phyloP scores from a whole-genome alignment of 2,888 invertebrate genomes.

The Galerucella calmariensis region DNA sequence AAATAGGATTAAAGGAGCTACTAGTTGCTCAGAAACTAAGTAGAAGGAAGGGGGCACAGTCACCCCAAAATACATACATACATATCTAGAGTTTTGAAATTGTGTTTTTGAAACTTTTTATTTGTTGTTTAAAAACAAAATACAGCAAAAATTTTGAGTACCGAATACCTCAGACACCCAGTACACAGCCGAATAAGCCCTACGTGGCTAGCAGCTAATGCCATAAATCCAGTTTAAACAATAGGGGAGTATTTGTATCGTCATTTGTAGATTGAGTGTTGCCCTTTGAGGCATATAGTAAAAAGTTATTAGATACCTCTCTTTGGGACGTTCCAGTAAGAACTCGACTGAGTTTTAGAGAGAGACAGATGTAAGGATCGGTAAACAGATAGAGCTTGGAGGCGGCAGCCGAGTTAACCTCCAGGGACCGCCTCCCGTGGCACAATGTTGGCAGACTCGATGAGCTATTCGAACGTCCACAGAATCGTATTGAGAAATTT shows the following conservation, averaged over 20 bases:
- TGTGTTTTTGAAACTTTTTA: too few relatives aligned
- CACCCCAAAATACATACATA: too few relatives aligned
- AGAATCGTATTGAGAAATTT: slow-evolving; percentile 30
- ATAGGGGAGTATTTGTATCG: slow-evolving; percentile 37
- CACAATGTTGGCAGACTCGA: slow-evolving; percentile 36
- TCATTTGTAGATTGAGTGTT: slow-evolving; percentile 40
- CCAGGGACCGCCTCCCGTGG: slow-evolving; percentile 51
- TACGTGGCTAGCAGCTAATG: slow-evolving; percentile 10
- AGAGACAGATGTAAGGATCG: slow-evolving; percentile 35
- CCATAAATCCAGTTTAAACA: slow-evolving; percentile 26
- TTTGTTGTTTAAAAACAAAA: too few relatives aligned
- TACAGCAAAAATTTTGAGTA: too few relatives aligned
- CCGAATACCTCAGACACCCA: neutral
- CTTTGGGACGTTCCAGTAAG: slow-evolving; percentile 33
- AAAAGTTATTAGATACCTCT: slow-evolving; percentile 35
- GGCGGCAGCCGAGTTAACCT: slow-evolving; percentile 43
- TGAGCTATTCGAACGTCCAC: slow-evolving; percentile 33
- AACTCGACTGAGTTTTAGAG: slow-evolving; percentile 23
- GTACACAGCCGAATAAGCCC: neutral
- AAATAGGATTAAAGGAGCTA: too few relatives aligned
- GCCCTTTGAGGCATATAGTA: slow-evolving; percentile 36
- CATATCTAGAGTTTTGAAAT: too few relatives aligned
- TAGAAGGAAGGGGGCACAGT: too few relatives aligned
- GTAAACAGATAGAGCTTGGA: slow-evolving; percentile 42
- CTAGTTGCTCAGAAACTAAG: too few relatives aligned